Base-by-base conservation (phyloP, 1,140 invertebrate genomes). In the Pogonognathellus flavescens region DNA sequence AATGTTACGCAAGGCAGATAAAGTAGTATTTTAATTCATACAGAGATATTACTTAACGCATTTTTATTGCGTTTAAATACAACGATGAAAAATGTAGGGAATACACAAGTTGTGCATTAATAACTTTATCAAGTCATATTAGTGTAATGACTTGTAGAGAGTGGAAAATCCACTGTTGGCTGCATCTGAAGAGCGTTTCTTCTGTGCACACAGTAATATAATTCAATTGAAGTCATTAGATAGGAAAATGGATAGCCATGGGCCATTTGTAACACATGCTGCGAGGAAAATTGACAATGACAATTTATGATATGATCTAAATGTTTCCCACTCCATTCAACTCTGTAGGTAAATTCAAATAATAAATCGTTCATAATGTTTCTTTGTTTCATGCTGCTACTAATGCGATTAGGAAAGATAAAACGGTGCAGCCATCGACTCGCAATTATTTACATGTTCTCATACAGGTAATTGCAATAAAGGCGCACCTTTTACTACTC, bases 161-260 rank as follows among this genome's bases (percentile, higher is more conserved):
- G 31, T 41, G 31, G 31, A 41, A 41, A 41, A 41, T 41, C 31
- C 31, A 41, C 2, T 41, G 31, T 41, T 41, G 31, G 31, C 6
- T 6, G 31, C 31, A 41, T 41, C 31, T 41, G 31, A 41, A 41
- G 31, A 41, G 31, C 31, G 31, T 41, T 41, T 41, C 31, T 41
- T 1, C 2, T 1, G 2, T 41, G 62, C 25, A 25, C 62, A 25
- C 60, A 41, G 31, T 31, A 76, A 76, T 76, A n/a, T 50, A 76
- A 76, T 76, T 76, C 70, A 76, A 76, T 76, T 76, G 11, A 76
- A 76, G 70, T 76, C 70, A 76, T 76, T 76, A 76, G 70, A 76
- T 76, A 76, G 31, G 14, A 49, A 66, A 66, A 66, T 18, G n/a
- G 70, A 76, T 76, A 49, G 9, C 70, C 70, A 3, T 0, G 9